A percentile compares a stretch with the other conserved stretches of the same genome.
phyloP scores from a whole-genome alignment of 2,888 invertebrate species.

The Hemaris fuciformis region DNA sequence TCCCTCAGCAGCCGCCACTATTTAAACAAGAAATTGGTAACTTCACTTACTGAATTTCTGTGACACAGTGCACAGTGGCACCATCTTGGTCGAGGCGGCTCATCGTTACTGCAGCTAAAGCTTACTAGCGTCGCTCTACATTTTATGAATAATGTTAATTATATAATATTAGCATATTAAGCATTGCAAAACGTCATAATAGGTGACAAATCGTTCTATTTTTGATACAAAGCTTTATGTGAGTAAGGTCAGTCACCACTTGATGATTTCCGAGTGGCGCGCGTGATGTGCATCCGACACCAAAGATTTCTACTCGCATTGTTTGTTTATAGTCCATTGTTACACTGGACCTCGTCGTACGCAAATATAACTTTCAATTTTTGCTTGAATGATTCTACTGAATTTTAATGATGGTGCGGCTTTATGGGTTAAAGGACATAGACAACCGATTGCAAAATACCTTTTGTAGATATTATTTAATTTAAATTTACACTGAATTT shows the following conservation, averaged over 20 bases:
- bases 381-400: neutral
- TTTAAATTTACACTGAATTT: too few relatives aligned
- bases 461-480: too few relatives aligned
- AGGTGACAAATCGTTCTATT: neutral
- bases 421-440: too few relatives aligned
- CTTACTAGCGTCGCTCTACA: neutral
- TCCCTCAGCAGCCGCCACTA: too few relatives aligned
- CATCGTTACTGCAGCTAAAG: too few relatives aligned
- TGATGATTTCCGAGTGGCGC: constrained; percentile 20
- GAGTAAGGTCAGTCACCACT: constrained; percentile 19
- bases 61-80: too few relatives aligned
- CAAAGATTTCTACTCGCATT: constrained; percentile 15
- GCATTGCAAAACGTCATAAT: neutral
- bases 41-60: too few relatives aligned
- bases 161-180: neutral
- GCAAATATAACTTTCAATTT: constrained; percentile 8
- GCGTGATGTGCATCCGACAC: constrained; percentile 19
- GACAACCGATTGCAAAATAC: too few relatives aligned
- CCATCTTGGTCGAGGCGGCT: too few relatives aligned
- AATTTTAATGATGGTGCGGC: neutral
- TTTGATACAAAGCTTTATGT: neutral
- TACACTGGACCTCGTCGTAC: neutral
- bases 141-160: neutral
- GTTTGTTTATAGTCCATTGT: constrained; percentile 11
- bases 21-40: too few relatives aligned